Conservation (phyloP, 2,888 invertebrate species). For the Dioctria rufipes region DNA sequence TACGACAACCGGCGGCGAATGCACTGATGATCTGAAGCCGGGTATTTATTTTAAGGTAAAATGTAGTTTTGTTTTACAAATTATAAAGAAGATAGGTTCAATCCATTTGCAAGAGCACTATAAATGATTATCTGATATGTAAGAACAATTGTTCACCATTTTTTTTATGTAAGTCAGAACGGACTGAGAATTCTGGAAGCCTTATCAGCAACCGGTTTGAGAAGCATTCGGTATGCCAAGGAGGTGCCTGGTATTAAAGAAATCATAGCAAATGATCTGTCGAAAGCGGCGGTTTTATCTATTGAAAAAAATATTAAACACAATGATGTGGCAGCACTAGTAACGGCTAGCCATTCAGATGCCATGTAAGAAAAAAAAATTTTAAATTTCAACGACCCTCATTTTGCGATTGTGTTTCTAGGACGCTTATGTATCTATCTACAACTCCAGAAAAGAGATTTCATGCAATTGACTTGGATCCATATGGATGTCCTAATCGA, state of each 20-base stretch:
- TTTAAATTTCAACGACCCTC: too few relatives aligned
- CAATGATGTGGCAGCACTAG: conserved; percentile 82
- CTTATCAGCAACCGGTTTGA: conserved; percentile 93
- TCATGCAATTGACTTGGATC: conserved; percentile 95
- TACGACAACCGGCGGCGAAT: background rate
- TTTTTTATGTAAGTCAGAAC: conserved; percentile 54
- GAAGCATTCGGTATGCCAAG: conserved; percentile 96
- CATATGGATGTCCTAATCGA: conserved; percentile 94
- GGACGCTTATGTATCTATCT: conserved; percentile 88
- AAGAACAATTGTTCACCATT: too few relatives aligned
- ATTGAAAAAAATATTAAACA: conserved; percentile 84
- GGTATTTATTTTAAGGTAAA: conserved; percentile 33
- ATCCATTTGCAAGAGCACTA: background rate
- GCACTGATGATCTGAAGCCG: background rate
- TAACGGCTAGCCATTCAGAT: conserved; percentile 86
- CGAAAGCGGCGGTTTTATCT: conserved; percentile 85
- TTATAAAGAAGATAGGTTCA: background rate
- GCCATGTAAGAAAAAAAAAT: conserved; percentile 79
- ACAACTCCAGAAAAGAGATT: conserved; percentile 79
- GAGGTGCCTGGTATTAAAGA: conserved; percentile 88
- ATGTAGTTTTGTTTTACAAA: background rate
- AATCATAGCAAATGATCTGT: conserved; percentile 94
- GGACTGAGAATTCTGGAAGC: conserved; percentile 85
- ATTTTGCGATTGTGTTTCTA: conserved; percentile 69
- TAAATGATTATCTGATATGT: background rate